Evolutionary conservation across 2,888 invertebrate species (phyloP), one percentile per base, ranked within the genome.

Genomic region (Drosophila mettleri): DNA sequence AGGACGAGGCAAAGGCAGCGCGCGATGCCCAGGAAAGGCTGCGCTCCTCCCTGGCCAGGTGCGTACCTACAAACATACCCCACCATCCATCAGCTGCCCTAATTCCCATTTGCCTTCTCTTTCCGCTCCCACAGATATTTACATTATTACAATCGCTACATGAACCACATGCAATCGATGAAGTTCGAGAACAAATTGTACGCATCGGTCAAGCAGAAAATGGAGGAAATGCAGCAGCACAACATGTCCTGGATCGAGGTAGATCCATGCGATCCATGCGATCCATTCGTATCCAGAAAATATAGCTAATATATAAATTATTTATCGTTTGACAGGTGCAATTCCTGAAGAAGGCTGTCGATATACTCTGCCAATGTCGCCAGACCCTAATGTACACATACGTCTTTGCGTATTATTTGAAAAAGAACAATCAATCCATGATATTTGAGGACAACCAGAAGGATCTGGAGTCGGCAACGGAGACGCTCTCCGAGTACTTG

Each of bases 181-280:
- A 98, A 98, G 93, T 98, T 99, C 93, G 99, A 99, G 93, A 96
- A 96, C 93, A 99, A 99, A 94, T 94, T 99, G 63, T 98, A 99
- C 93, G 97, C 98, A 8, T 97, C 97, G 68, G 97, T 99, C 65
- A 98, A 98, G 93, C 96, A 96, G 92, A 99, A 99, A 94, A 99
- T 99, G 99, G 98, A 99, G 92, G 98, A 98, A 93, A 99, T 99
- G 99, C 99, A 99, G 92, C 98, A 98, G 91, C 98, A 98, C 92
- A 98, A 98, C 92, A 99, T 99, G 98, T 98, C 98, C 80, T 99
- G 99, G 99, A 99, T 99, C 89, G 99, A 99, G 95, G 96, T 96
- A 83, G 43, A 8, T 2, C 14, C 14, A 29, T 18, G 80, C 18
- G 7, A 31, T 31, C 39, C 20, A 5, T 18, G 2, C 3, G 9